Evolutionary conservation across 2,113 vertebrate species (phyloP).

Genomic region (Mesocricetus auratus): DNA sequence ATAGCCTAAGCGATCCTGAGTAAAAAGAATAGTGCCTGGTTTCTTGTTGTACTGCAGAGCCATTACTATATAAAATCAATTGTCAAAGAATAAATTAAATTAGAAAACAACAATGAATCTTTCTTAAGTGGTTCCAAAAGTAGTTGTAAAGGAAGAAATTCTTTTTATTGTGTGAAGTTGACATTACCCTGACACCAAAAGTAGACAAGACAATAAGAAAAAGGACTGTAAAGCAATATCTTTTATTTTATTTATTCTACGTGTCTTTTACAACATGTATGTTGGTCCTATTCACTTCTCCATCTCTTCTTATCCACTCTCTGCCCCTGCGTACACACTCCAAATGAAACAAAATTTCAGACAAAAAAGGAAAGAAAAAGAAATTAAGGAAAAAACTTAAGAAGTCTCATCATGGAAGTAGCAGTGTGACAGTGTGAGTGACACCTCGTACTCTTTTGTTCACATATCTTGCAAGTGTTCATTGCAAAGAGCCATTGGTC

Average conservation of each 20-base stretch:
- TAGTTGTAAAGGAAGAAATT: neutral
- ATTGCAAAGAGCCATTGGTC: neutral
- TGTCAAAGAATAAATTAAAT: neutral
- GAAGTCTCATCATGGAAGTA: neutral
- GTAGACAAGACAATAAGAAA: neutral
- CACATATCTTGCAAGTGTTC: too few relatives aligned
- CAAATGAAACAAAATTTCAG: neutral
- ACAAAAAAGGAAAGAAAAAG: neutral
- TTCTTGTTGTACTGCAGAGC: neutral
- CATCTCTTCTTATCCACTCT: neutral
- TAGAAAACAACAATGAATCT: neutral
- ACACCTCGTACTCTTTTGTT: too few relatives aligned
- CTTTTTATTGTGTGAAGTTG: neutral
- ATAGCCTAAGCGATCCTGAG: neutral
- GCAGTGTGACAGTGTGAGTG: neutral
- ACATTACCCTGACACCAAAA: neutral
- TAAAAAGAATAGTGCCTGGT: neutral
- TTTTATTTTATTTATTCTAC: neutral
- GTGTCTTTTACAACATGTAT: neutral
- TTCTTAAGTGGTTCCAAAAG: neutral
- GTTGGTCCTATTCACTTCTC: neutral
- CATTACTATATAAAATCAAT: neutral
- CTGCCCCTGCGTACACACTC: neutral
- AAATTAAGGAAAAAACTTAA: neutral
- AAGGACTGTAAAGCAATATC: neutral